A percentile compares a stretch with the other conserved stretches of the same genome.
These are phyloP conservation scores for Amniataba percoides DNA, from an alignment of 2,797 vertebrate species.

Conservation along the genomic window DNA sequence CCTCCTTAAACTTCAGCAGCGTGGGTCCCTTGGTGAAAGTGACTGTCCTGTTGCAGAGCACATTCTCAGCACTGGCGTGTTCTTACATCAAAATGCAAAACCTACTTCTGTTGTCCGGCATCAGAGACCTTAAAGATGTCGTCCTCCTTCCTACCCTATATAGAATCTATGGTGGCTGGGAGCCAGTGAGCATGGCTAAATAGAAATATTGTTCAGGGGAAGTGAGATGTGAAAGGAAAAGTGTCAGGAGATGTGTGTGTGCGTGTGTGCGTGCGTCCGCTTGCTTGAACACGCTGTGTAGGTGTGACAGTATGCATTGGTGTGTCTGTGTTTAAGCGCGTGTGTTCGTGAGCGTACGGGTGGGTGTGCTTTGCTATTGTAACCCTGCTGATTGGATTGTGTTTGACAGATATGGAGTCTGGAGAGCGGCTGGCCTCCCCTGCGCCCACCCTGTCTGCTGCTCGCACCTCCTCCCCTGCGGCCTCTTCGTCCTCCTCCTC, in stretches of 20 bases:
- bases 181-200: constrained; percentile 86
- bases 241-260: constrained; percentile 78
- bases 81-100: constrained; percentile 61
- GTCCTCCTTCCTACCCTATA: constrained; percentile 63
- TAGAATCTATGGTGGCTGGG: constrained; percentile 80
- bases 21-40: constrained; percentile 18
- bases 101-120: constrained; percentile 54
- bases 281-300: constrained; percentile 55
- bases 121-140: constrained; percentile 70
- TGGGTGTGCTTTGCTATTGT: constrained; percentile 80
- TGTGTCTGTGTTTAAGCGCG: constrained; percentile 60
- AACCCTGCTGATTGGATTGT: constrained; percentile 87
- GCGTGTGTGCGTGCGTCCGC: constrained; percentile 33
- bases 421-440: constrained; percentile 93
- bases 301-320: constrained; percentile 63
- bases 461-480: constrained; percentile 88
- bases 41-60: constrained; percentile 33
- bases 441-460: constrained; percentile 90
- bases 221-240: constrained; percentile 88
- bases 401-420: constrained; percentile 97
- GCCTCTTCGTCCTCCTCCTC: constrained; percentile 84
- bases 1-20: constrained; percentile 20
- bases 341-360: constrained; percentile 64
- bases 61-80: constrained; percentile 29
- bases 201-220: constrained; percentile 88